These are phyloP conservation scores for Poeciliopsis turrubarensis DNA, from an alignment of 2,113 vertebrate genomes.

Conservation along the genomic window DNA sequence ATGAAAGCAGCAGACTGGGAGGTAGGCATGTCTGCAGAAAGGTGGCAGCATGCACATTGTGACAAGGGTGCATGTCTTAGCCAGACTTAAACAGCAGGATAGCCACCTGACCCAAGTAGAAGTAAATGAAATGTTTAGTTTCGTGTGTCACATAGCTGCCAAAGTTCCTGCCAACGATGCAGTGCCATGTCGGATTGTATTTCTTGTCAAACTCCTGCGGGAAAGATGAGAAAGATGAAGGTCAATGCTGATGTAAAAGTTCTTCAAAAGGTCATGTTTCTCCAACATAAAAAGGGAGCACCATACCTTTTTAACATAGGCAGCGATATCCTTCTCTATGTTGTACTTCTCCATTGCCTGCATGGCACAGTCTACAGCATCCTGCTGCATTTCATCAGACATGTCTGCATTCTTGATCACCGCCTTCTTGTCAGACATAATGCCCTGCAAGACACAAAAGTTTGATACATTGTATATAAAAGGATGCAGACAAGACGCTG, in stretches of 20 bases:
- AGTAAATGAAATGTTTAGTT: slow-evolving; percentile 99
- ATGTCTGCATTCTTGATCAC: slow-evolving; percentile 99
- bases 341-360: slow-evolving; percentile 99
- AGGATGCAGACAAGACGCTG: too few species aligned
- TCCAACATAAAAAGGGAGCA: background rate
- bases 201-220: slow-evolving; percentile 98
- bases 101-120: slow-evolving; percentile 98
- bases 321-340: slow-evolving; percentile 98
- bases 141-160: slow-evolving; percentile 99
- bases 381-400: slow-evolving; percentile 99
- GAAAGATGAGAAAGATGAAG: background rate
- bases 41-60: slow-evolving; percentile 23
- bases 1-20: slow-evolving; percentile 34
- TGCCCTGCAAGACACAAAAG: slow-evolving; percentile 57
- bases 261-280: too few species aligned
- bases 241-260: background rate
- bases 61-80: slow-evolving; percentile 69
- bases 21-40: slow-evolving; percentile 54
- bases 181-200: slow-evolving; percentile 99
- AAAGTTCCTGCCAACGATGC: slow-evolving; percentile 99
- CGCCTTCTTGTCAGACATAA: slow-evolving; percentile 97
- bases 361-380: slow-evolving; percentile 96
- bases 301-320: slow-evolving; percentile 96
- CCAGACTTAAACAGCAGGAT: slow-evolving; percentile 99
- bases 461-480: background rate